Conservation (phyloP, 2,888 invertebrate species). For the Drosophila fulvimacula region DNA sequence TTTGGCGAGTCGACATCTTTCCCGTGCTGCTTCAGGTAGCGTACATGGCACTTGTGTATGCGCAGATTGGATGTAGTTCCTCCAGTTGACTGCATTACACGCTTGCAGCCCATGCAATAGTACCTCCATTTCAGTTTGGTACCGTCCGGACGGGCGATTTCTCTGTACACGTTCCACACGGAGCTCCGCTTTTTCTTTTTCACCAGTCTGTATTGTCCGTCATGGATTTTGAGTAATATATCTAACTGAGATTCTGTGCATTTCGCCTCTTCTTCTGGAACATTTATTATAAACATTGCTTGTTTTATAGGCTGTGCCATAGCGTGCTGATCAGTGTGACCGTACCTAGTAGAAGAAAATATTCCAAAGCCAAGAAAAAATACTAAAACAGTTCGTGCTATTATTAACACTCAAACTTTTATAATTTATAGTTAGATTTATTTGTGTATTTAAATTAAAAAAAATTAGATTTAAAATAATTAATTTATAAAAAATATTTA, state of each 20-base stretch:
- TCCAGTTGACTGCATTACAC: conserved; percentile 71
- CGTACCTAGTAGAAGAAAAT: neutral
- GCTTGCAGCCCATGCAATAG: conserved; percentile 61
- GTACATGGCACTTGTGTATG: conserved; percentile 70
- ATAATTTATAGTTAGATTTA: neutral
- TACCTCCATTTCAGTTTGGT: conserved; percentile 48
- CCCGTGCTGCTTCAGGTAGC: conserved; percentile 52
- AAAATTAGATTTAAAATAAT: neutral
- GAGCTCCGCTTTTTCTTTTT: conserved; percentile 53
- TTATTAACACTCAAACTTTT: neutral
- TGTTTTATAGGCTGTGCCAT: conserved; percentile 32
- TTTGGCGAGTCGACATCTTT: neutral
- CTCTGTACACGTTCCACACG: conserved; percentile 66
- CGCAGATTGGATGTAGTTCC: conserved; percentile 69
- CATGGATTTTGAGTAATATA: conserved; percentile 59
- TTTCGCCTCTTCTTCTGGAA: conserved; percentile 54
- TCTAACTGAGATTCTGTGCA: conserved; percentile 66
- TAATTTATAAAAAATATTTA: neutral
- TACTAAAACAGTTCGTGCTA: neutral
- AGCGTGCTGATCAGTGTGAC: conserved; percentile 22
- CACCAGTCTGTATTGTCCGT: conserved; percentile 51
- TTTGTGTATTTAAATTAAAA: neutral
- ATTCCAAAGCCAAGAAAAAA: conserved; percentile 4
- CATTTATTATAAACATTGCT: conserved; percentile 63
- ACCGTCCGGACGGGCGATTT: conserved; percentile 58